phyloP scores from a whole-genome alignment of 2,113 vertebrate species.

The Oreochromis niloticus region DNA sequence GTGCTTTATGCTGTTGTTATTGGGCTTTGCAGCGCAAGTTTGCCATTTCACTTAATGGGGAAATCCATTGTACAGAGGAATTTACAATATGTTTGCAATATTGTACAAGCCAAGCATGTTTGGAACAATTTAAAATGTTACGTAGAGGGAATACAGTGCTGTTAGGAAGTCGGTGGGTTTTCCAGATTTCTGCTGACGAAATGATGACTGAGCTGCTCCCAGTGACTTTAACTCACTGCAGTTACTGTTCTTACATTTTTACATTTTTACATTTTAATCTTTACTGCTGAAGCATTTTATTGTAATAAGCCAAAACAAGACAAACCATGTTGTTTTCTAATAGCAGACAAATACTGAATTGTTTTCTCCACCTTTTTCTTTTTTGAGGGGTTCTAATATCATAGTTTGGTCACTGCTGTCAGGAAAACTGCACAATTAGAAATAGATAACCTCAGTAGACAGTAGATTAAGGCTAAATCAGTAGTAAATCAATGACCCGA shows the following conservation, averaged over 20 bases:
- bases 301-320: background rate
- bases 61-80: background rate
- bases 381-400: background rate
- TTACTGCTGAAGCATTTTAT: background rate
- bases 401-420: background rate
- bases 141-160: background rate
- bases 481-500: background rate
- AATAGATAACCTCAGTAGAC: background rate
- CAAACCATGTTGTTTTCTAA: background rate
- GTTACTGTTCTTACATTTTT: background rate
- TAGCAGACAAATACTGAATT: background rate
- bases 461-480: fast-evolving
- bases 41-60: background rate
- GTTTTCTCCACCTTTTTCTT: background rate
- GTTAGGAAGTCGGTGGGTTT: background rate
- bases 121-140: background rate
- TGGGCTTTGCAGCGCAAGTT: background rate
- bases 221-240: background rate
- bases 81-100: background rate
- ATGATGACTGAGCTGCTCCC: background rate
- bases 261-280: background rate
- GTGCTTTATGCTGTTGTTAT: background rate
- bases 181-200: background rate
- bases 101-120: background rate
- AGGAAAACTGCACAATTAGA: fast-evolving